Evolutionary conservation across 2,113 vertebrate species (phyloP).

Genomic region (mouse (Mus musculus)): GRCm39 chr19:13808001-13808500

Average conservation of each 20-base stretch:
- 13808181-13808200: not conserved
- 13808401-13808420: too few relatives aligned
- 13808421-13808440: too few relatives aligned
- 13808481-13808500: too few relatives aligned
- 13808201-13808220: not conserved
- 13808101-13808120: not conserved
- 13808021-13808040: not conserved
- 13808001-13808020: constrained; percentile 43
- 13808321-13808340: not conserved
- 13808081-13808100: not conserved
- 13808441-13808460: too few relatives aligned
- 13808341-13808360: not conserved
- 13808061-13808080: not conserved
- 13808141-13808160: not conserved
- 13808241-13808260: not conserved
- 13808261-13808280: not conserved
- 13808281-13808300: not conserved
- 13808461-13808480: too few relatives aligned
- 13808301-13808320: not conserved
- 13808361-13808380: not conserved
- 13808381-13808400: not conserved
- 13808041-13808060: not conserved
- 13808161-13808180: not conserved
- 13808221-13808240: not conserved
- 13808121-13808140: not conserved